Base-by-base conservation (phyloP, 2,888 invertebrate species). In the Melanotus villosus region DNA sequence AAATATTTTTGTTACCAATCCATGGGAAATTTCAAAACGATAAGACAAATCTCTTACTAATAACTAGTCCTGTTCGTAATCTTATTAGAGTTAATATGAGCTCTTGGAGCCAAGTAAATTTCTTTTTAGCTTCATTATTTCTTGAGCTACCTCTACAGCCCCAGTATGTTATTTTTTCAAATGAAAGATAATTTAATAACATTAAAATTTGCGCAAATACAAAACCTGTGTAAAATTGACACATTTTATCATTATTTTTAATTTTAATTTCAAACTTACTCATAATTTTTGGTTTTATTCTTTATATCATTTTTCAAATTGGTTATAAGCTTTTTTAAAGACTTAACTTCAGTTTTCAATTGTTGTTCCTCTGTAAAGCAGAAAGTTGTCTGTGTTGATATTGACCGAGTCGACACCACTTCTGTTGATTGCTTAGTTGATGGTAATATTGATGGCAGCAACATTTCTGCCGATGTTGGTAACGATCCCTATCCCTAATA, bases 341-440 rank as follows among this genome's bases (percentile, higher is more conserved):
- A 12, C 26, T 23, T 26, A 1, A 12, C 23, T 50, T 21, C n/a
- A 26, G 1, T 26, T n/a, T 50, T 6, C 18, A 50, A 21, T 2
- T 10, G 1, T 50, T 21, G 26, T 5, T 23, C n/a, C 10, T 50
- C 50, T 47, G 9, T 21, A 1, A 19, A 21, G 10, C 47, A 47
- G n/a, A 47, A 47, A 1, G 47, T 19, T 18, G 21, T 47, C 7
- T 47, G 47, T 18, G 47, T 47, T 32, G 32, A 32, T 32, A 32
- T 5, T 32, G 32, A 32, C 1, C 32, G 32, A 32, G 32, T 32
- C 9, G 6, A 26, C 26, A 26, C 26, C 4, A n/a, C n/a, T n/a
- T 26, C 4, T 26, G 26, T 26, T 26, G 6, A 26, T 5, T 3
- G 26, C 26, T n/a, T n/a, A n/a, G n/a, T n/a, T n/a, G n/a, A n/a